Base-by-base conservation (phyloP, 1,140 invertebrate genomes). In the Anthonomus grandis region DNA sequence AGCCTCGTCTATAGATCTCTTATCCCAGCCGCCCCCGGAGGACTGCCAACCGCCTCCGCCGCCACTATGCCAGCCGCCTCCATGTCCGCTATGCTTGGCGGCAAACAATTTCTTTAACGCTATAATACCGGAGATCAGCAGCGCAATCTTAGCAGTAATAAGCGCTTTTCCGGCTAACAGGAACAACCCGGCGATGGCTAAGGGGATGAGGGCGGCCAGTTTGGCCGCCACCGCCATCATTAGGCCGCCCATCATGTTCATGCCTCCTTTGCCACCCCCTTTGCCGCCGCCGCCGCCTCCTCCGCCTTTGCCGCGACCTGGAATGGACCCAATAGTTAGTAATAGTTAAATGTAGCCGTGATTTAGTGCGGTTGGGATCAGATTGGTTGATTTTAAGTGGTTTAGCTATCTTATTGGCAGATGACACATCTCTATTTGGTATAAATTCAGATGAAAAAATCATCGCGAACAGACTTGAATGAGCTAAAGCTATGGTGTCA, bases 181-280 rank as follows among this genome's bases (percentile, higher is more conserved):
- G 71, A 87, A 89, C 0, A 89, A 76, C 1, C 83, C 85, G 27
- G 84, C 86, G 65, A 89, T 87, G 1, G 84, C 85, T 0, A 88
- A 69, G 0, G 86, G 86, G 9, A 89, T 77, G 76, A 88, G 74
- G 0, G 84, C 83, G 0, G 82, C 85, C 80, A 87, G 81, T 70
- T 88, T 89, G 77, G 86, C 86, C 0, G 82, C 84, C 52, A 86
- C 79, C 0, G 85, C 86, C 84, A 87, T 87, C 81, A 86, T 85
- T 83, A 89, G 87, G 78, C 86, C 87, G 17, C 83, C 81, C 83
- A 89, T 87, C 86, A 89, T 89, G 59, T 87, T 86, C 79, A 87
- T 89, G 84, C 86, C 86, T 66, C 87, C 87, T 4, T 46, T 48
- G 6, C 56, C 52, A 2, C 49, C 49, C 8, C 49, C 45, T 8